phyloP scores from a whole-genome alignment of 2,113 vertebrate genomes.

The Pterophyllum scalare region DNA sequence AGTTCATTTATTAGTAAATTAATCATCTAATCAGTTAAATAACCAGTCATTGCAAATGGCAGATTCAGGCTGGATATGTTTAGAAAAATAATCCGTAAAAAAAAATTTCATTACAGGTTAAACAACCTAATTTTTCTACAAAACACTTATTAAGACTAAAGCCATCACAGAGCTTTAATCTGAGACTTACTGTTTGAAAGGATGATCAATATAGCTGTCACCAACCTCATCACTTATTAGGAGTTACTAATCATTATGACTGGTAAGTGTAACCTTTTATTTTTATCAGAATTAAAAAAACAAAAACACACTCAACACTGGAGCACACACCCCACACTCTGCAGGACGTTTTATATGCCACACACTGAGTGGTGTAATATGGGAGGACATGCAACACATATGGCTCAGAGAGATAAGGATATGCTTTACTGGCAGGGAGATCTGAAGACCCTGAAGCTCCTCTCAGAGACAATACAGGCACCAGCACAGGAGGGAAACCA shows the following conservation, averaged over 20 bases:
- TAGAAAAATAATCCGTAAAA: too few species aligned
- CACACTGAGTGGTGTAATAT: neutral
- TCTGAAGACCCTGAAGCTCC: neutral
- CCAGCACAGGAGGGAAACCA: neutral
- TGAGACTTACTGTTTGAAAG: neutral
- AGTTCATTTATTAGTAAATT: too few species aligned
- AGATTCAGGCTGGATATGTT: too few species aligned
- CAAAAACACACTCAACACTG: neutral
- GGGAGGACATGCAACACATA: slow-evolving; percentile 2
- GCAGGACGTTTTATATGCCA: neutral
- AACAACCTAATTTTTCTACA: too few species aligned
- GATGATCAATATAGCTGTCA: neutral
- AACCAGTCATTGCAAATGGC: too few species aligned
- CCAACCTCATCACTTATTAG: neutral
- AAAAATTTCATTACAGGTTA: too few species aligned
- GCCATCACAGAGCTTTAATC: neutral
- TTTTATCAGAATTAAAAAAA: neutral
- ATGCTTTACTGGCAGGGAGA: neutral
- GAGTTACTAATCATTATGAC: neutral
- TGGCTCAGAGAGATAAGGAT: slow-evolving; percentile 21
- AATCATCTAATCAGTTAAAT: too few species aligned
- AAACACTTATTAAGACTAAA: too few species aligned
- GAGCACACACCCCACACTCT: neutral
- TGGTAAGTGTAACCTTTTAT: neutral
- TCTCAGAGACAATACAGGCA: neutral